A percentile compares a stretch with the other conserved stretches of the same genome.
phyloP scores from a whole-genome alignment of 2,888 invertebrate species.

The Sericinus montela region DNA sequence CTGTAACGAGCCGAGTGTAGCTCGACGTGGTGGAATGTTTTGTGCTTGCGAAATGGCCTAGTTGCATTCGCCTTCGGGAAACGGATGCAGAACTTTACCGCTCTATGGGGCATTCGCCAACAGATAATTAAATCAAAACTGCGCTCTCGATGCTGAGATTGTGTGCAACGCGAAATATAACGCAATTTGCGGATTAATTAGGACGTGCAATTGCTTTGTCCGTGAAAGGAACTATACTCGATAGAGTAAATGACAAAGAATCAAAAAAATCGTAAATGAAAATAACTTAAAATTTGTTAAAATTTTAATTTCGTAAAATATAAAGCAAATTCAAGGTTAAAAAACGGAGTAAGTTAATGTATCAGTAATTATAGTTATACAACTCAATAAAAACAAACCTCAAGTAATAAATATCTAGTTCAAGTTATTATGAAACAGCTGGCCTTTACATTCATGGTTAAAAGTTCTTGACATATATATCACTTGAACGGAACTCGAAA shows the following conservation, averaged over 20 bases:
- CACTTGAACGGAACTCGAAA: constrained; percentile 42
- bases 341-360: too few species aligned
- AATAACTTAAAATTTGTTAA: too few species aligned
- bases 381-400: constrained; percentile 5
- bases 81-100: constrained; percentile 46
- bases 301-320: too few species aligned
- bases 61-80: constrained; percentile 44
- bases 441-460: constrained; percentile 12
- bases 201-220: constrained; percentile 9
- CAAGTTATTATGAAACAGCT: constrained; percentile 1
- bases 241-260: neutral
- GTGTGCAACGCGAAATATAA: constrained; percentile 35
- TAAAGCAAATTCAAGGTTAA: too few species aligned
- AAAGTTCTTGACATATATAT: constrained; percentile 52
- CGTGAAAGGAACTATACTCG: neutral
- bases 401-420: neutral
- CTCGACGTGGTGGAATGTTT: constrained; percentile 27
- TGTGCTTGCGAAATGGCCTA: constrained; percentile 28
- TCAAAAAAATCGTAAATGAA: too few species aligned
- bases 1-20: constrained; percentile 8
- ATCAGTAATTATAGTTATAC: too few species aligned
- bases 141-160: constrained; percentile 34
- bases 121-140: constrained; percentile 41
- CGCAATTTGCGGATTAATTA: constrained; percentile 34
- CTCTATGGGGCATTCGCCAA: constrained; percentile 31